Evolutionary conservation across 2,113 vertebrate genomes (phyloP), one percentile per base, ranked within the genome.

Genomic region (Pyxicephalus adspersus): DNA sequence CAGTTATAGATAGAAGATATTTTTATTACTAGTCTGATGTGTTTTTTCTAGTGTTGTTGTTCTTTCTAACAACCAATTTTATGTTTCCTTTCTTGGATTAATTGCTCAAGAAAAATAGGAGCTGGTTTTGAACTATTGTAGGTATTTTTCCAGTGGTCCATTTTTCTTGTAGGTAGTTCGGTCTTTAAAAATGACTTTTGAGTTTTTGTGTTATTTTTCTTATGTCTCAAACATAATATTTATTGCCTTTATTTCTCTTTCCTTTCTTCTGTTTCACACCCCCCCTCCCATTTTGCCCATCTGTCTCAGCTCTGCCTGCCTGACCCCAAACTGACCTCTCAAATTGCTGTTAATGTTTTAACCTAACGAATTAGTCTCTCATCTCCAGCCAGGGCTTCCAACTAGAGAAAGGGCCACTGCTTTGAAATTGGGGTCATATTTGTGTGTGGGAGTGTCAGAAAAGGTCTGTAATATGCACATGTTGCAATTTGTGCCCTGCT

Each of bases 281-380:
- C 26, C 58, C 38, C 11, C 87, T 85, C 86, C 0, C 67, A 89
- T 93, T 90, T 92, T 94, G 94, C 94, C 94, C 95, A 94, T 94
- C 91, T 89, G 88, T 80, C 67, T 80, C 38, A 31, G 57, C 25
- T 61, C 54, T 29, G 54, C 11, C 28, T 71, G 77, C 77, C 66
- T 89, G 89, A 92, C 92, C 93, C 88, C 86, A 81, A 79, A 88
- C 94, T 95, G 96, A 97, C 96, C 97, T 95, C 92, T 95, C 94
- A 97, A 98, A 98, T 98, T 96, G 95, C 95, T 94, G 95, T 96
- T 98, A 98, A 98, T 99, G 96, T 98, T 98, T 97, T 96, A 98
- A 97, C 96, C 95, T 95, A 94, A 94, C 95, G 95, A 98, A 98
- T 98, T 97, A 98, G 96, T 95, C 96, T 98, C 97, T 97, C 95